Evolutionary conservation across 2,797 vertebrate species (phyloP).

Genomic region (Darevskia nairensis): DNA sequence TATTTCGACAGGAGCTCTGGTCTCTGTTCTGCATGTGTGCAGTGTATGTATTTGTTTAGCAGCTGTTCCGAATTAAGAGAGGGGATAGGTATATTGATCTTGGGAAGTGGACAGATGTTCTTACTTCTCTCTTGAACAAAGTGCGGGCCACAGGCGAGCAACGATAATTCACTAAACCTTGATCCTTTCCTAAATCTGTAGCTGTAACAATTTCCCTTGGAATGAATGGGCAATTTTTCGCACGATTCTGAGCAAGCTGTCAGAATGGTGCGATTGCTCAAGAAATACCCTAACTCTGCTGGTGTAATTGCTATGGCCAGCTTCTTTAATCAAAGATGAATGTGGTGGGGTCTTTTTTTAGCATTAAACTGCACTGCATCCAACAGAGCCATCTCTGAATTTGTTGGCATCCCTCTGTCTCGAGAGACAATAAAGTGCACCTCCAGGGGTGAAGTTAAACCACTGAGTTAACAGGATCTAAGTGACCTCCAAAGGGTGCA

Average conservation of each 20-base stretch:
- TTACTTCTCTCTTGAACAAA: background rate
- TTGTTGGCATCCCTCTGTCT: no score
- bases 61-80: conserved; percentile 21
- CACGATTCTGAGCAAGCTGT: background rate
- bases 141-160: background rate
- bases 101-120: conserved; percentile 2
- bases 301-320: background rate
- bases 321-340: background rate
- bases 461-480: no score
- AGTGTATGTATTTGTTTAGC: background rate
- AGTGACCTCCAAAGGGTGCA: no score
- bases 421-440: no score
- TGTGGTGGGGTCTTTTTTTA: background rate
- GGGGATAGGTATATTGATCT: conserved; percentile 7
- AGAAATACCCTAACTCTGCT: background rate
- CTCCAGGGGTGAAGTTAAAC: no score
- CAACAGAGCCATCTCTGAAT: no score
- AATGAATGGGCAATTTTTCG: background rate
- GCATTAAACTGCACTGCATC: no score
- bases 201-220: background rate
- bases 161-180: background rate
- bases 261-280: background rate
- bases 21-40: background rate
- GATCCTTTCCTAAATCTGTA: background rate
- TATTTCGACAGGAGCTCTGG: background rate